phyloP scores from a whole-genome alignment of 2,888 invertebrate species.

The Megalurothrips usitatus region DNA sequence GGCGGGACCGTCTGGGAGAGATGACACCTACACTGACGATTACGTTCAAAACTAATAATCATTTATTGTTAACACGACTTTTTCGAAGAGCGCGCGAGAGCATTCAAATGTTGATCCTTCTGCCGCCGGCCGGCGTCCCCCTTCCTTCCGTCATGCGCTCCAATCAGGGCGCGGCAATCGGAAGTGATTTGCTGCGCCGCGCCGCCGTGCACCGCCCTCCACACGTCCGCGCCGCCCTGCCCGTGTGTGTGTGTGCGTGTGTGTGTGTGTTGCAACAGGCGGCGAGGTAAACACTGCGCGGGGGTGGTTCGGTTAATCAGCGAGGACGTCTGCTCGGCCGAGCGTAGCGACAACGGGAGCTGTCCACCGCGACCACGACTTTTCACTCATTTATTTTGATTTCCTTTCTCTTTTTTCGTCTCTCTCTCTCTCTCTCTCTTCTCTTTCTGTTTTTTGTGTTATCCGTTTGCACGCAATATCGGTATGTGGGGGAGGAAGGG shows the following conservation, averaged over 20 bases:
- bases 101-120: too few relatives aligned
- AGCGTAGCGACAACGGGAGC: not conserved
- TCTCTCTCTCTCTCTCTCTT: not conserved
- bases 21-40: too few relatives aligned
- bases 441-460: not conserved
- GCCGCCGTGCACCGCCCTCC: not conserved
- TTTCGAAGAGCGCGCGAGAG: too few relatives aligned
- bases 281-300: too few relatives aligned
- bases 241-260: not conserved
- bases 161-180: not conserved
- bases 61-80: too few relatives aligned
- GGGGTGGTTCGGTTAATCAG: not conserved
- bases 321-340: not conserved
- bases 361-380: not conserved
- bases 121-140: too few relatives aligned
- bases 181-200: not conserved
- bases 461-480: not conserved
- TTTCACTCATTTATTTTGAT: slow-evolving; percentile 27
- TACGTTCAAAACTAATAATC: too few relatives aligned
- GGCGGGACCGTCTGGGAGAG: too few relatives aligned
- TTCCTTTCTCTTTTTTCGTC: slow-evolving; percentile 16
- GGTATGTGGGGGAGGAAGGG: not conserved
- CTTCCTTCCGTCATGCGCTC: not conserved
- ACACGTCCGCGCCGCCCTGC: too few relatives aligned
- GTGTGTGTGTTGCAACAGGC: not conserved